These are phyloP conservation scores for Thamnophis sirtalis DNA, from an alignment of 2,113 vertebrate species.

Conservation along the genomic window DNA sequence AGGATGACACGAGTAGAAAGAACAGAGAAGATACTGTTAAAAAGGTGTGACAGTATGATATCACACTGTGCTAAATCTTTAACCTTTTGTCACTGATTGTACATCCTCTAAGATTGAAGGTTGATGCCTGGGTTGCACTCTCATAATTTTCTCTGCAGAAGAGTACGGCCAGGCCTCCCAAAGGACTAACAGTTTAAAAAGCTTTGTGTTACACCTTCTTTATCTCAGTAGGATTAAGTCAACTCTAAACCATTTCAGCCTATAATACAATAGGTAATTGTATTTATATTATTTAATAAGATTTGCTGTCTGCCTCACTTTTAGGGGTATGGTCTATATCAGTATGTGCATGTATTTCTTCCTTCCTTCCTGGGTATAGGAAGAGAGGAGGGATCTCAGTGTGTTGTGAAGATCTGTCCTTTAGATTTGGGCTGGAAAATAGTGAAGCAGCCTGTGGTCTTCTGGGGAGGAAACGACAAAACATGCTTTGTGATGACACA, in stretches of 20 bases:
- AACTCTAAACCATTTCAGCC: slow-evolving; percentile 19
- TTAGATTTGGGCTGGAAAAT: neutral
- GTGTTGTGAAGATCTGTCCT: neutral
- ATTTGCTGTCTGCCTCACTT: neutral
- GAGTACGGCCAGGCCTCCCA: slow-evolving; percentile 13
- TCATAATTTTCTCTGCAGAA: slow-evolving; percentile 36
- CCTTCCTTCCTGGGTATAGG: neutral
- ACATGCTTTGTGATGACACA: neutral
- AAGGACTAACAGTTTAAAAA: neutral
- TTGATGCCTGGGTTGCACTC: slow-evolving; percentile 15
- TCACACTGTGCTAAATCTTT: slow-evolving; percentile 1
- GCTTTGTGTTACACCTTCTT: neutral
- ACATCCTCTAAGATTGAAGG: neutral
- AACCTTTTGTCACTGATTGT: slow-evolving; percentile 8
- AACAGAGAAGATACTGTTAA: neutral
- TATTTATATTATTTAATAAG: slow-evolving; percentile 18
- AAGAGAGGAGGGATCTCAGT: neutral
- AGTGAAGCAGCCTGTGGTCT: neutral
- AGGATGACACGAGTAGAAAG: neutral
- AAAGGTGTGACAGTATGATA: neutral
- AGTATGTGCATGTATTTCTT: neutral
- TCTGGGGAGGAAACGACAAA: neutral
- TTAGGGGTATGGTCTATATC: no score
- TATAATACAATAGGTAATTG: neutral
- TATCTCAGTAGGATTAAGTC: slow-evolving; percentile 24